Percentiles rank a stretch among this genome's conserved stretches.
These are phyloP conservation scores for Sciurus niger DNA, from an alignment of 2,113 vertebrate genomes.

Conservation along the genomic window DNA sequence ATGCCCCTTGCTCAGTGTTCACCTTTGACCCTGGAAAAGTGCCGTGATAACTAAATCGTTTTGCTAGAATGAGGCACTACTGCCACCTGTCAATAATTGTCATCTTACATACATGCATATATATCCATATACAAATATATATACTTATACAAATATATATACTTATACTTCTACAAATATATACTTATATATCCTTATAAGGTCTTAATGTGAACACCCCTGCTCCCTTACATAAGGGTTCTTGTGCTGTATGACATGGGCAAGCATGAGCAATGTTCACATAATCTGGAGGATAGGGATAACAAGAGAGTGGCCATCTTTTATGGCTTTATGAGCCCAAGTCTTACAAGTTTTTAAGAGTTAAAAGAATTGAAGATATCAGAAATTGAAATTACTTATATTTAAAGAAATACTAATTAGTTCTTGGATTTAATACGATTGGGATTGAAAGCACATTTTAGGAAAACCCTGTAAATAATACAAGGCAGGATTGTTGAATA, in stretches of 20 bases:
- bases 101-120: background rate
- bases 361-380: background rate
- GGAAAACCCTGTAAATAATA: background rate
- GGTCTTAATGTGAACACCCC: background rate
- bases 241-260: background rate
- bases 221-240: too few species aligned
- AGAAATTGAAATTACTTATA: background rate
- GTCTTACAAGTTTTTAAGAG: background rate
- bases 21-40: background rate
- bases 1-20: background rate
- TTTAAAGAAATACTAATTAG: background rate
- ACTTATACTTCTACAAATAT: too few species aligned
- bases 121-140: background rate
- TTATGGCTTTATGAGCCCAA: background rate
- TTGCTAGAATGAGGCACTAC: background rate
- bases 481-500: slow-evolving; percentile 9
- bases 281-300: background rate
- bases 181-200: too few species aligned
- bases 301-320: background rate
- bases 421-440: background rate
- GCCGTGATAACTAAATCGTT: background rate
- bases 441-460: background rate
- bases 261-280: background rate
- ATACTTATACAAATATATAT: too few species aligned
- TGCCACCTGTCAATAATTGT: background rate